Base-by-base conservation (phyloP, 1,140 invertebrate species). In the Cydia amplana region DNA sequence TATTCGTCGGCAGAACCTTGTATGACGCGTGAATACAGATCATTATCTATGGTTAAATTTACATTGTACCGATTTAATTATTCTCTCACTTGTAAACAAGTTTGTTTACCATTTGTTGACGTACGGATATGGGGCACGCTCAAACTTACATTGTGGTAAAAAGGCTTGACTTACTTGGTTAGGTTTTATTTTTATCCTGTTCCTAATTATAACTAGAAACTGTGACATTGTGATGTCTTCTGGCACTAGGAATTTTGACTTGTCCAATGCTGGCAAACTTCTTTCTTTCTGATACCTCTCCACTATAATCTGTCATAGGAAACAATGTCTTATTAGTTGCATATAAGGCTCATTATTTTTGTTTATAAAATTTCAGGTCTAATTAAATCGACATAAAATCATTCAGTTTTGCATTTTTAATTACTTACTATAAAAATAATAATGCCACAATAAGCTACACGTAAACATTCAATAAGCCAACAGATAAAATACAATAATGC, bases 221-320 rank as follows among this genome's bases (percentile, higher is more conserved):
- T 97, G 96, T n/a, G 96, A 96, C 93, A 97, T 96, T 1, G 96
- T 96, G 32, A 97, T 94, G 85, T 96, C 96, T 94, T 96, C 95
- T 1, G 96, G 96, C 2, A 97, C 96, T 77, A 97, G 90, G 91
- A 96, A 97, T 86, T 97, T 97, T 0, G 94, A 94, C 91, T 97
- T 97, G 80, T 97, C 95, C 81, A 97, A 82, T 14, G 94, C 82
- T 23, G 96, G 96, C 73, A 97, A 90, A 77, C 93, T 93, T 74
- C 92, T 94, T 89, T 97, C 96, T 82, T 95, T 96, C 77, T 94
- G 93, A 81, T 95, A 97, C 83, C 95, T 92, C 85, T 97, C 95
- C 20, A 97, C 95, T 78, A 97, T 96, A 60, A 97, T 93, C 94
- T 97, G 94, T 74, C 94, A 84, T 72, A 63, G 87, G 88, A 82